A percentile compares a stretch with the other conserved stretches of the same genome.
Evolutionary conservation across 2,113 vertebrate genomes (phyloP).

Genomic region (Halichoeres trimaculatus): DNA sequence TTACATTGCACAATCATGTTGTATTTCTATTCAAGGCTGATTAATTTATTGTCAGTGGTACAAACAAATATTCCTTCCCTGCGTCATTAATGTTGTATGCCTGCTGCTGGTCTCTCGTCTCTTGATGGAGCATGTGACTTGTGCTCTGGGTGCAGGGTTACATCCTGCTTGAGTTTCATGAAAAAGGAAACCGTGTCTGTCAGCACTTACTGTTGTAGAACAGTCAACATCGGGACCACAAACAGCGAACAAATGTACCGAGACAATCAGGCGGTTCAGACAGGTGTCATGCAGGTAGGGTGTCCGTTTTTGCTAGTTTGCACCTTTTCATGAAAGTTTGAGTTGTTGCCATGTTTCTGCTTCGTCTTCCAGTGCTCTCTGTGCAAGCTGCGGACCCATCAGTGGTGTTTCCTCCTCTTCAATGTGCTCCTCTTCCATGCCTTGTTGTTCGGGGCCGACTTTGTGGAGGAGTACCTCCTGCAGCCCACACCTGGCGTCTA

Average conservation of each 20-base stretch:
- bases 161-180: slow-evolving; percentile 66
- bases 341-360: not conserved
- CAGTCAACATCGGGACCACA: not conserved
- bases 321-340: not conserved
- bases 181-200: slow-evolving; percentile 66
- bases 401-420: slow-evolving; percentile 94
- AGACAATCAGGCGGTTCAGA: slow-evolving; percentile 9
- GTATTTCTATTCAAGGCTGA: too few species aligned
- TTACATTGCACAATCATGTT: not conserved
- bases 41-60: too few species aligned
- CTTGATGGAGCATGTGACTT: slow-evolving; percentile 26
- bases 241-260: slow-evolving; percentile 9
- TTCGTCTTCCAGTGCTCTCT: slow-evolving; percentile 77
- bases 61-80: not conserved
- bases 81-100: slow-evolving; percentile 60
- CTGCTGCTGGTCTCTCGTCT: slow-evolving; percentile 27
- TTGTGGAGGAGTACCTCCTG: slow-evolving; percentile 92
- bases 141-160: slow-evolving; percentile 52
- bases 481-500: slow-evolving; percentile 85
- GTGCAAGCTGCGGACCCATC: slow-evolving; percentile 90
- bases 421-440: slow-evolving; percentile 90
- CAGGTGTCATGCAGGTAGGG: slow-evolving; percentile 71
- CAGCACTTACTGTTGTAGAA: slow-evolving; percentile 41
- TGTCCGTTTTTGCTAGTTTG: slow-evolving; percentile 3
- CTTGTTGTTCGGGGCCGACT: slow-evolving; percentile 91